Evolutionary conservation across 2,113 vertebrate genomes (phyloP), one percentile per base, ranked within the genome.

Genomic region (Xiphias gladius): DNA sequence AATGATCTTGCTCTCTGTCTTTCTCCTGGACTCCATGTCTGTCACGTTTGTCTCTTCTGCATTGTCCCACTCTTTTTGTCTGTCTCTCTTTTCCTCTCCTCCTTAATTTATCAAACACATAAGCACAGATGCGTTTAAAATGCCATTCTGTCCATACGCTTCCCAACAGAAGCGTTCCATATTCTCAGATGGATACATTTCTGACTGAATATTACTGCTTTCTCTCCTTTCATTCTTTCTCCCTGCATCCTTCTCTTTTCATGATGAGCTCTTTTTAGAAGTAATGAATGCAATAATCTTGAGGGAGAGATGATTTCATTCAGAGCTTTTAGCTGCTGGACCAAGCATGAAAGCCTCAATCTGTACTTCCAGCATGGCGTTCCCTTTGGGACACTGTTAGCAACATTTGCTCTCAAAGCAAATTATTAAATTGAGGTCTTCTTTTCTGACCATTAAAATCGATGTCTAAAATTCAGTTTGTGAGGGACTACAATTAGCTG

Each of bases 201-300:
- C 46, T 76, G 88, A 73, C 71, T 65, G 64, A 39, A 28, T 58
- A 28, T 82, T 22, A 61, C 52, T 7, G 52, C 59, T 72, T 70
- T 67, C 22, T 54, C 32, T 76, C 7, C 12, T 37, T 62, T 74
- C 59, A 71, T 67, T 71, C 19, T 30, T 37, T 20, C 58, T 24
- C 70, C 1, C 61, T 14, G 59, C 65, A 0, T 82, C 61, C 30
- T 26, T 59, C 6, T 70, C 54, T 68, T 67, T 85, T 85, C 64
- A 74, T 2, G 28, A 70, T 22, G 26, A 76, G 80, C 80, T 76
- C 84, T 79, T 83, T 91, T 91, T 76, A 87, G 78, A 88, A 84
- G 86, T 85, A 89, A 88, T 90, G 87, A 90, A 87, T 85, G 80
- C 74, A 57, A 70, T 91, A 88, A 91, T 92, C 77, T 85, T 80